Percentiles rank a stretch among this genome's conserved stretches.
Evolutionary conservation across 2,113 vertebrate species (phyloP).

Genomic region (Malurus melanocephalus): DNA sequence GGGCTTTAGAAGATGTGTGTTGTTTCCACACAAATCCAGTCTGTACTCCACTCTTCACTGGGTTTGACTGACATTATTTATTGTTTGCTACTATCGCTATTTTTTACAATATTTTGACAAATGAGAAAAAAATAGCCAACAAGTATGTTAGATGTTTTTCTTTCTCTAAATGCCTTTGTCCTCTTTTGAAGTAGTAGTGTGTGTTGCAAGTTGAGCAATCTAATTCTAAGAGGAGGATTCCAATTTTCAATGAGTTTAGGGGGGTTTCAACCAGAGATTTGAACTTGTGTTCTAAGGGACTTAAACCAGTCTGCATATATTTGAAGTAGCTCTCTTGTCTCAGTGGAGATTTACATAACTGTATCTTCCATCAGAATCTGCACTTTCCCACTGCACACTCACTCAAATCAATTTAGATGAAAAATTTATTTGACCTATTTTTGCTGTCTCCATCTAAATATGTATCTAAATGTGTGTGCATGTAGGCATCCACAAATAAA

Average conservation of each 20-base stretch:
- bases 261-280: background rate
- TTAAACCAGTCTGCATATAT: background rate
- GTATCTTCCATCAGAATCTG: background rate
- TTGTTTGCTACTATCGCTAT: background rate
- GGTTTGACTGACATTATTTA: background rate
- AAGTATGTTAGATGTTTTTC: background rate
- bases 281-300: background rate
- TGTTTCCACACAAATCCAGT: background rate
- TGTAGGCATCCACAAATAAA: background rate
- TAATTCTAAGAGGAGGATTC: background rate
- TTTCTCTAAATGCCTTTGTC: background rate
- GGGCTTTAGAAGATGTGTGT: background rate
- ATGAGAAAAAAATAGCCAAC: background rate
- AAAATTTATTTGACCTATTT: conserved; percentile 31
- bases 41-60: background rate
- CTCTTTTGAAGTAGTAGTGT: background rate
- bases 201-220: background rate
- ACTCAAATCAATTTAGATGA: background rate
- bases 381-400: background rate
- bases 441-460: background rate
- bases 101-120: background rate
- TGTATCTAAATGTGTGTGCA: background rate
- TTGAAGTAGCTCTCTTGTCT: conserved; percentile 1
- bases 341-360: background rate
- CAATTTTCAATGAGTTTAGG: background rate